Evolutionary conservation across 2,113 vertebrate species (phyloP).

Genomic region (Xyliphius kryptos): DNA sequence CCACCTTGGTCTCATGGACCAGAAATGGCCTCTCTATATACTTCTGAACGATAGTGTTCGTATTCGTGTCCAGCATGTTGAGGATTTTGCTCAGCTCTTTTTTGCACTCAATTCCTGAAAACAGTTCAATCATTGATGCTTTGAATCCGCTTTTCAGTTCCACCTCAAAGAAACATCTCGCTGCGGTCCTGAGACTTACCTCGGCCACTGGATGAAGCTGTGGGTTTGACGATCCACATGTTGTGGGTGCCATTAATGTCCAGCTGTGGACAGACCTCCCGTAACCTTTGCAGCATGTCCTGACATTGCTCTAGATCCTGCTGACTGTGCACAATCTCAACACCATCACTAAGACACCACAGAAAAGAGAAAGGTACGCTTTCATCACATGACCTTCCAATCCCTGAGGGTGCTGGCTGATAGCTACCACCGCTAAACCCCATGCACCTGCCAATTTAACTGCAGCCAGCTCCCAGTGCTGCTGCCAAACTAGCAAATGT

Average conservation of each 20-base stretch:
- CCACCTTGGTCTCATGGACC: slow-evolving; percentile 83
- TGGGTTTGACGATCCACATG: slow-evolving; percentile 90
- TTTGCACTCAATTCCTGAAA: slow-evolving; percentile 75
- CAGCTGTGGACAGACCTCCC: slow-evolving; percentile 69
- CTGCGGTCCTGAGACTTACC: slow-evolving; percentile 57
- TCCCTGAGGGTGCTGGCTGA: not conserved
- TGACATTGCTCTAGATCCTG: slow-evolving; percentile 60
- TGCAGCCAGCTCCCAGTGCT: too few species aligned
- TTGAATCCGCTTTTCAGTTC: not conserved
- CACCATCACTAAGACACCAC: slow-evolving; percentile 61
- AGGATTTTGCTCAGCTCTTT: slow-evolving; percentile 77
- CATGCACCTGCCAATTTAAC: too few species aligned
- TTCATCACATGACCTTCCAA: not conserved
- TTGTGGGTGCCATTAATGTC: slow-evolving; percentile 77
- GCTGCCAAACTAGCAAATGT: too few species aligned
- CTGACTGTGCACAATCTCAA: slow-evolving; percentile 49
- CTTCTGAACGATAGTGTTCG: slow-evolving; percentile 91
- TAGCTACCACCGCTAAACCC: too few species aligned
- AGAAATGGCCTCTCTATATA: slow-evolving; percentile 82
- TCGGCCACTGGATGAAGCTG: slow-evolving; percentile 81
- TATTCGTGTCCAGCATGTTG: slow-evolving; percentile 57
- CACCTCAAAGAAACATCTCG: not conserved
- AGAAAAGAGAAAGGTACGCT: not conserved
- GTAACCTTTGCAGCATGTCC: slow-evolving; percentile 60
- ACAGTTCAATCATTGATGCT: not conserved